phyloP scores from a whole-genome alignment of 2,888 invertebrate genomes.

The Hemistola chrysoprasaria region DNA sequence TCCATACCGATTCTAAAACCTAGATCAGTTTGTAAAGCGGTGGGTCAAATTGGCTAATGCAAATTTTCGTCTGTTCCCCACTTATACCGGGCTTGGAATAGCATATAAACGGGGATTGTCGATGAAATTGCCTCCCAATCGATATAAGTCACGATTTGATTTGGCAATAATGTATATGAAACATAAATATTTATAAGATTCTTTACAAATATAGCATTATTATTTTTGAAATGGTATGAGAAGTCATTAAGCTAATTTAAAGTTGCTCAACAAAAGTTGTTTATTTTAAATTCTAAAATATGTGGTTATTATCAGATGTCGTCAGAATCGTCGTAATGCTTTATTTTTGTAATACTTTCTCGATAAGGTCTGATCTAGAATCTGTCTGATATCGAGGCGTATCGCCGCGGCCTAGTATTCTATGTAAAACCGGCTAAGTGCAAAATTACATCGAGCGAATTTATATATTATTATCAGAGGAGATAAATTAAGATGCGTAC shows the following conservation, averaged over 20 bases:
- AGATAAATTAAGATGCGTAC: slow-evolving; percentile 44
- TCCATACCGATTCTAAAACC: too few species aligned
- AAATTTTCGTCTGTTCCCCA: too few species aligned
- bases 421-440: slow-evolving; percentile 58
- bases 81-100: too few species aligned
- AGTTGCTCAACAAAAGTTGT: slow-evolving; percentile 4
- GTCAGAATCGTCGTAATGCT: slow-evolving; percentile 34
- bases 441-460: slow-evolving; percentile 57
- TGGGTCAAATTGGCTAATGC: too few species aligned
- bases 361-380: slow-evolving; percentile 35
- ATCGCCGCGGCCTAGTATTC: slow-evolving; percentile 30
- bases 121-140: too few species aligned
- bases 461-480: slow-evolving; percentile 50
- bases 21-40: too few species aligned
- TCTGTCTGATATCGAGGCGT: slow-evolving; percentile 31
- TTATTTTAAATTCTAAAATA: not conserved
- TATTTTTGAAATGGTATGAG: too few species aligned
- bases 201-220: too few species aligned
- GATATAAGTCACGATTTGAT: too few species aligned
- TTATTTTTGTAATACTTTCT: slow-evolving; percentile 50
- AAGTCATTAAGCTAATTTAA: not conserved
- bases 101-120: too few species aligned
- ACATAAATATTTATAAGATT: too few species aligned
- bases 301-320: slow-evolving; percentile 10
- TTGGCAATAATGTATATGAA: too few species aligned